Evolutionary conservation across 2,888 invertebrate species (phyloP).

Genomic region (Erebia epiphron): DNA sequence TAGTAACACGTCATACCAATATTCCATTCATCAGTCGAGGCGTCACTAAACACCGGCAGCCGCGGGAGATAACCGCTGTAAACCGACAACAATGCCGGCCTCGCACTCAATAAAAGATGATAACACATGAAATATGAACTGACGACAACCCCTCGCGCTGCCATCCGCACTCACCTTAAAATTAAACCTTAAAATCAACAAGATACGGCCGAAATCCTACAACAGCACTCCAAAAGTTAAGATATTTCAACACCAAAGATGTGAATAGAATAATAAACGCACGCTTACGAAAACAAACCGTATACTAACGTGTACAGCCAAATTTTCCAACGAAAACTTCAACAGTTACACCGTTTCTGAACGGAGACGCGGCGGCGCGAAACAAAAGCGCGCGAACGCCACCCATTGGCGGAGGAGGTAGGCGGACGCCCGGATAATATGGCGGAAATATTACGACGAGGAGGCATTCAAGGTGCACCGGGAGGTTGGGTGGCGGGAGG

Average conservation of each 20-base stretch:
- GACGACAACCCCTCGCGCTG: constrained; percentile 66
- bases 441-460: constrained; percentile 82
- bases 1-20: constrained; percentile 59
- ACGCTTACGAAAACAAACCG: constrained; percentile 77
- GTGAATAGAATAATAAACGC: constrained; percentile 68
- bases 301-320: constrained; percentile 70
- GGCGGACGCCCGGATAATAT: constrained; percentile 79
- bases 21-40: constrained; percentile 75
- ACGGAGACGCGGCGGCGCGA: constrained; percentile 68
- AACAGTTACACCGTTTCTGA: constrained; percentile 79
- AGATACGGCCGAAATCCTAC: constrained; percentile 45
- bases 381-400: constrained; percentile 81
- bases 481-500: constrained; percentile 56
- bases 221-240: constrained; percentile 44
- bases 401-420: constrained; percentile 80
- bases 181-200: constrained; percentile 41
- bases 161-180: constrained; percentile 40
- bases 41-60: constrained; percentile 75
- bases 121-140: constrained; percentile 83
- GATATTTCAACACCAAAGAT: constrained; percentile 53
- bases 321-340: constrained; percentile 75
- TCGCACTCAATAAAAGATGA: constrained; percentile 83
- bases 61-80: constrained; percentile 77
- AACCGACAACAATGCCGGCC: constrained; percentile 80
- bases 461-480: constrained; percentile 76